Conservation (phyloP, 2,888 invertebrate species). For the Clunio marinus region DNA sequence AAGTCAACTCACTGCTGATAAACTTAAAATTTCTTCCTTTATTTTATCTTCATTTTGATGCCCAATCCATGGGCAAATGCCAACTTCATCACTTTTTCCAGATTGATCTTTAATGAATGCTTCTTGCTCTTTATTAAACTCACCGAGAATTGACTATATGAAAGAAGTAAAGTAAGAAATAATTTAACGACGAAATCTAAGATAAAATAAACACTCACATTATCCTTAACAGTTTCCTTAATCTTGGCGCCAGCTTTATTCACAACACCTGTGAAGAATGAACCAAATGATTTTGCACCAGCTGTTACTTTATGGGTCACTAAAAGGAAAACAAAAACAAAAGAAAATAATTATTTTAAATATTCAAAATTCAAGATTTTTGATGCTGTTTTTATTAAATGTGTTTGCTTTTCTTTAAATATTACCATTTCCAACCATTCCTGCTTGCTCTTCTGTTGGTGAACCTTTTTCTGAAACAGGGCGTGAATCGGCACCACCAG, state of each 20-base stretch:
- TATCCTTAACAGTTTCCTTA: slow-evolving; percentile 94
- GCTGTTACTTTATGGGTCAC: slow-evolving; percentile 86
- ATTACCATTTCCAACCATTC: slow-evolving; percentile 70
- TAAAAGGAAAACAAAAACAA: too few relatives aligned
- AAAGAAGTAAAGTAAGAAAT: too few relatives aligned
- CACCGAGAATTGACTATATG: slow-evolving; percentile 90
- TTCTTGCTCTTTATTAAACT: slow-evolving; percentile 95
- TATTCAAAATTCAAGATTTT: too few relatives aligned
- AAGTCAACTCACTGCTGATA: slow-evolving; percentile 68
- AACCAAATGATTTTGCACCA: slow-evolving; percentile 85
- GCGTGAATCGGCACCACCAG: slow-evolving; percentile 85
- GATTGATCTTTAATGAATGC: slow-evolving; percentile 88
- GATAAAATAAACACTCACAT: too few relatives aligned
- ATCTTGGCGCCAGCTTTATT: slow-evolving; percentile 95
- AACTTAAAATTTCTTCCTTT: slow-evolving; percentile 90
- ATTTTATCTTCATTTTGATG: slow-evolving; percentile 90
- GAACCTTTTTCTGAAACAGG: slow-evolving; percentile 73
- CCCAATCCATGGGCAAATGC: slow-evolving; percentile 90
- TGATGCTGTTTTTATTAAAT: too few relatives aligned
- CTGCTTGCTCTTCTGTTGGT: slow-evolving; percentile 75
- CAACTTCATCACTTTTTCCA: slow-evolving; percentile 62
- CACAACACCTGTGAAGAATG: slow-evolving; percentile 89
- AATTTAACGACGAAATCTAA: too few relatives aligned
- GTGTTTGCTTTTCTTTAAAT: not conserved
- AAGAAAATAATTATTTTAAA: too few relatives aligned